Conservation (phyloP, 2,113 vertebrate species). For the Eudyptes chrysolophus region DNA sequence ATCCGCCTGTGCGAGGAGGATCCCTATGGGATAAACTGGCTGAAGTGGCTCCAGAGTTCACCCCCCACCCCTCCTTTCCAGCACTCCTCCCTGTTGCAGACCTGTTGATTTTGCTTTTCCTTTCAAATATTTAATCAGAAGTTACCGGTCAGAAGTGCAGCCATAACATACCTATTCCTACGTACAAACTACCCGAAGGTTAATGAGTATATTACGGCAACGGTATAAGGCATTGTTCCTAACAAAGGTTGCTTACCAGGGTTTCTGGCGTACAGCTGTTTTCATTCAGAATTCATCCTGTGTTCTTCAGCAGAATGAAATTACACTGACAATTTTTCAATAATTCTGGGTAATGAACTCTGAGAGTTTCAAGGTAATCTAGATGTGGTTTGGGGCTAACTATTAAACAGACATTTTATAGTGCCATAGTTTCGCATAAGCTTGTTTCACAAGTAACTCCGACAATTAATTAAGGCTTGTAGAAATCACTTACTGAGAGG, state of each 20-base stretch:
- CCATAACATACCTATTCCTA: neutral
- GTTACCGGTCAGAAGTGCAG: neutral
- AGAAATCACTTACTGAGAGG: neutral
- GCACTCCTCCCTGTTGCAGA: neutral
- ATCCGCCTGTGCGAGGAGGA: accelerated
- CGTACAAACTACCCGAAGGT: neutral
- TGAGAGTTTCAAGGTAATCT: neutral
- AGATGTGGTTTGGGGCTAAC: neutral
- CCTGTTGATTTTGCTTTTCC: neutral
- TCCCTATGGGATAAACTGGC: neutral
- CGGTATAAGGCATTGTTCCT: neutral
- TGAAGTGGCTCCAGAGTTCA: neutral
- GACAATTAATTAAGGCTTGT: slow-evolving; percentile 2
- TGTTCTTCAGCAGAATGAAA: neutral
- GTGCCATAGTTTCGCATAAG: neutral
- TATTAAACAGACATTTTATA: slow-evolving; percentile 5
- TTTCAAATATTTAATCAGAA: neutral
- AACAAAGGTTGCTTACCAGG: neutral
- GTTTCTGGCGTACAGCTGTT: neutral
- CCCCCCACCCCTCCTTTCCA: neutral
- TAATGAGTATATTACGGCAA: neutral
- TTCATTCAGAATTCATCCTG: neutral
- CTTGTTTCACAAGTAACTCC: neutral
- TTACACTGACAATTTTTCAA: neutral
- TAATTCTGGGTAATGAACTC: neutral